Evolutionary conservation across 2,113 vertebrate genomes (phyloP).

Genomic region (Pyrgilauda ruficollis): DNA sequence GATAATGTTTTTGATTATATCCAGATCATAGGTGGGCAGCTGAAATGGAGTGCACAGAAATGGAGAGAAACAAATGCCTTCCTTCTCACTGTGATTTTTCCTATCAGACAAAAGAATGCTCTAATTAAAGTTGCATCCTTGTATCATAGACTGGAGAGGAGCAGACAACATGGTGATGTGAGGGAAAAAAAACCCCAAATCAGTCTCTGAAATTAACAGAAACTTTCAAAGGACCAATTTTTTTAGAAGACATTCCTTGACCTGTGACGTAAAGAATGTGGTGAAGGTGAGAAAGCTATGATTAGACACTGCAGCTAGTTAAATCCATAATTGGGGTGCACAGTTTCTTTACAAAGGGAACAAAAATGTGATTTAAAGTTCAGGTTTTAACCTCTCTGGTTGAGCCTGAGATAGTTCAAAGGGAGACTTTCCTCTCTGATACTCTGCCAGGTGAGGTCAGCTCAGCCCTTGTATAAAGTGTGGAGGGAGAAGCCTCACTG

Average conservation of each 20-base stretch:
- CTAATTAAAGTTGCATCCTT: slow-evolving; percentile 7
- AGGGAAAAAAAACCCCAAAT: neutral
- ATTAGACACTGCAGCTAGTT: slow-evolving; percentile 4
- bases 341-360: neutral
- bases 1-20: slow-evolving; percentile 29
- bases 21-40: neutral
- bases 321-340: neutral
- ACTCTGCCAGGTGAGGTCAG: neutral
- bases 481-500: neutral
- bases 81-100: neutral
- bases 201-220: neutral
- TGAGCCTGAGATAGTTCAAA: neutral
- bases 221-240: neutral
- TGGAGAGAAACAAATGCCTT: neutral
- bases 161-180: neutral
- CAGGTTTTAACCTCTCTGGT: neutral
- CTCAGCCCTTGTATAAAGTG: neutral
- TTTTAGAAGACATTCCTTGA: neutral
- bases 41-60: neutral
- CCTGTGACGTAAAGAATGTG: neutral
- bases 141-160: neutral
- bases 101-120: neutral
- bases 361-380: neutral
- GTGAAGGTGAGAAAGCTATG: neutral
- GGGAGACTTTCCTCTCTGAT: neutral